phyloP scores from a whole-genome alignment of 2,888 invertebrate genomes.

The Diplazon laetatorius region DNA sequence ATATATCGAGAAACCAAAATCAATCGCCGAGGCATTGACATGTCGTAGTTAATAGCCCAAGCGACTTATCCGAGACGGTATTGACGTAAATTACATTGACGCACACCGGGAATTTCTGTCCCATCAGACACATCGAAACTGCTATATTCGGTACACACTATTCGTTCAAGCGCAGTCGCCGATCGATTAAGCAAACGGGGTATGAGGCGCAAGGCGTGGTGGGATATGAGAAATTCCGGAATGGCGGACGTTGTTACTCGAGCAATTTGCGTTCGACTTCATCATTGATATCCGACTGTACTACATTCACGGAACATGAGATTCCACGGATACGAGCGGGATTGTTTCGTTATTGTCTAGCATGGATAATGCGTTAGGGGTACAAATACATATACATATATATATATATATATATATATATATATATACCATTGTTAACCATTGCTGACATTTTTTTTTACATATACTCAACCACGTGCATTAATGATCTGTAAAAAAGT shows the following conservation, averaged over 20 bases:
- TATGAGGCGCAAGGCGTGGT: conserved; percentile 12
- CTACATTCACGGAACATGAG: background rate
- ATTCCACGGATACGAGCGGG: background rate
- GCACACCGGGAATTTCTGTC: background rate
- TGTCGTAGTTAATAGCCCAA: background rate
- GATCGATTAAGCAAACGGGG: conserved; percentile 31
- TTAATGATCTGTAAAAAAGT: no score
- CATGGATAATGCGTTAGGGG: background rate
- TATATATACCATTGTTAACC: no score
- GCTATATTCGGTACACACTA: conserved; percentile 6
- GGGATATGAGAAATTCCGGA: conserved; percentile 48
- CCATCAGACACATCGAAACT: background rate
- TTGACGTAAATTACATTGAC: background rate
- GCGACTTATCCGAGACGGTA: background rate
- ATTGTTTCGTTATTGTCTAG: no score
- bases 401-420: conserved; percentile 11
- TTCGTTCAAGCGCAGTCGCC: conserved; percentile 23
- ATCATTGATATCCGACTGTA: conserved; percentile 54
- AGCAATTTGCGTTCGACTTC: conserved; percentile 53
- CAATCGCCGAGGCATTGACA: background rate
- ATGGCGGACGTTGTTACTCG: conserved; percentile 57
- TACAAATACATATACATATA: conserved; percentile 1
- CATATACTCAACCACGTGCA: no score
- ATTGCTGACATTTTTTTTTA: no score
- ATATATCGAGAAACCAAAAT: background rate